Base-by-base conservation (phyloP, 2,888 invertebrate genomes). In the Eristalis arbustorum region DNA sequence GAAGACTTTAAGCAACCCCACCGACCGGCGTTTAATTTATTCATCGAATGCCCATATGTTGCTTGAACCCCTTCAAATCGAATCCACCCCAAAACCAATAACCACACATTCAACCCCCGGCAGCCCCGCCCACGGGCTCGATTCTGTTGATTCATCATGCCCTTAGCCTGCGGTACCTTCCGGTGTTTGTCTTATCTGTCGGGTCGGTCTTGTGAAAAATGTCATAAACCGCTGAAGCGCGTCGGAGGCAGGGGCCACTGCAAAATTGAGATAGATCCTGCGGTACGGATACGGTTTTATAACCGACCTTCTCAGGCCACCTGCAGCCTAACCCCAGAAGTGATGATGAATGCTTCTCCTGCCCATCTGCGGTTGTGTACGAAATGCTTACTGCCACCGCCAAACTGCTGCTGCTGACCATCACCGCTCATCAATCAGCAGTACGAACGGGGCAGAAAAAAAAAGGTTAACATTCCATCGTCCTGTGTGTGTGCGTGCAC, bases 231-330 rank as follows among this genome's bases (percentile, higher is more conserved):
- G 31, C 22, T 18, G 13, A 13, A 13, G 14, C 28, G 14, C 28
- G 31, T 1, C 31, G 10, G 31, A 8, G 31, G 31, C 31, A 31
- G 31, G 6, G 10, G 31, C 2, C 71, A 13, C 18, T 40, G n/a
- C n/a, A 37, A 49, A 76, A 28, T 49, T 49, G 23, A 23, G 76
- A 68, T 76, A 61, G 76, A 68, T 68, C 61, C 67, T 62, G 42
- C 22, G 66, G 34, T 67, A n/a, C 28, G 66, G 68, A 62, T 62
- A 76, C 31, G 61, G n/a, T 76, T 67, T 76, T 62, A 49, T 61
- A 62, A 42, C 66, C 28, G 22, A 66, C 73, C 49, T 49, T 49
- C 49, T 49, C 73, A 6, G 11, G 1, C 62, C 13, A 57, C 10
- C 75, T 75, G 75, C 18, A 57, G 18, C 66, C 66, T 23, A n/a